Percentiles rank a stretch among this genome's conserved stretches.
Evolutionary conservation across 2,797 vertebrate genomes (phyloP).

Genomic region (Salarias fasciatus): DNA sequence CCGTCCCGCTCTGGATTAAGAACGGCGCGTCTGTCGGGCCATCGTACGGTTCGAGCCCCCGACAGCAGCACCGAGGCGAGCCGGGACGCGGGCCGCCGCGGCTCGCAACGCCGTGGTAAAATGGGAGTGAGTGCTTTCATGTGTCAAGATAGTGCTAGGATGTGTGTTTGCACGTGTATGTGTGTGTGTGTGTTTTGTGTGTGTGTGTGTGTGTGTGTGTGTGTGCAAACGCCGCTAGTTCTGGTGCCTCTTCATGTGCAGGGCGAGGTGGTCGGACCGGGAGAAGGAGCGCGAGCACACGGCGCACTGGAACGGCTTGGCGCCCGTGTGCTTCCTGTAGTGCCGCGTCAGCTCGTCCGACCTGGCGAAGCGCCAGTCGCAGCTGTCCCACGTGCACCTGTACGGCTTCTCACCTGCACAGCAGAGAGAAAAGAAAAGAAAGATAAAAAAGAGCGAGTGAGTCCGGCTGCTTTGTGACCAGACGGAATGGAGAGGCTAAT

Average conservation of each 20-base stretch:
- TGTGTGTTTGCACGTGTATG: slow-evolving; percentile 7
- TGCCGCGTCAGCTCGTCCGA: slow-evolving; percentile 97
- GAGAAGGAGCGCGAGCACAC: slow-evolving; percentile 99
- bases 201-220: not conserved
- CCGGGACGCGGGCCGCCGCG: slow-evolving; percentile 47
- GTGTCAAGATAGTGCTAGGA: slow-evolving; percentile 43
- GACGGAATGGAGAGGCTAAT: slow-evolving; percentile 17
- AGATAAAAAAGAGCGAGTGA: slow-evolving; percentile 8
- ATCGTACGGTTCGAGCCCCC: slow-evolving; percentile 18
- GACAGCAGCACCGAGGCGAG: slow-evolving; percentile 63
- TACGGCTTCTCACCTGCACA: slow-evolving; percentile 96
- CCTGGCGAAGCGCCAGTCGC: slow-evolving; percentile 97
- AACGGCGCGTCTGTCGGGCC: slow-evolving; percentile 42
- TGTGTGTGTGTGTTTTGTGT: slow-evolving; percentile 1
- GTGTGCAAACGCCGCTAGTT: slow-evolving; percentile 78
- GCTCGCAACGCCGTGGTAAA: slow-evolving; percentile 21
- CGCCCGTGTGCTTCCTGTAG: slow-evolving; percentile 97
- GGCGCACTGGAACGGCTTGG: slow-evolving; percentile 97
- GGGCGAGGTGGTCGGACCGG: slow-evolving; percentile 96
- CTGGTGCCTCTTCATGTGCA: slow-evolving; percentile 98
- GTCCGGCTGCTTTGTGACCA: not conserved
- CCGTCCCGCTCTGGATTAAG: slow-evolving; percentile 41
- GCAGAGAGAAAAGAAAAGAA: not conserved
- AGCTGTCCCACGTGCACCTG: slow-evolving; percentile 98
- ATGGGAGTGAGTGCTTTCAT: slow-evolving; percentile 31